These are phyloP conservation scores for Hepsetus odoe DNA, from an alignment of 2,113 vertebrate species.

Conservation along the genomic window DNA sequence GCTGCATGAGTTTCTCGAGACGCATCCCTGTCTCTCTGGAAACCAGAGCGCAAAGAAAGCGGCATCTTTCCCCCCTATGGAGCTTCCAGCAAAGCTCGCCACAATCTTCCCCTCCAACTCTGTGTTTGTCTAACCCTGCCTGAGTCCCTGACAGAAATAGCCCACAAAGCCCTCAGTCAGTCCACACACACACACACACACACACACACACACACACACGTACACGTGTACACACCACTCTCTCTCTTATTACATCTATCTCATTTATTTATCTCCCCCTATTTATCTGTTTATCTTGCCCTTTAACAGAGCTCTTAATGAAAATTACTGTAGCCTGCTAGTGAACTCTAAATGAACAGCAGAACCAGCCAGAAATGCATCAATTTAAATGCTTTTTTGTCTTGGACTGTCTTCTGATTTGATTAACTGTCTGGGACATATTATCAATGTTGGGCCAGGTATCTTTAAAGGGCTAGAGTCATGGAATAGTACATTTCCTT, in stretches of 20 bases:
- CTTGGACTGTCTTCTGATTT: not conserved
- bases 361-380: not conserved
- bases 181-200: constrained; percentile 37
- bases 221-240: not conserved
- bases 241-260: constrained; percentile 38
- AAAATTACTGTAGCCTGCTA: constrained; percentile 44
- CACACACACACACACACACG: constrained; percentile 36
- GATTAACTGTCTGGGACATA: not conserved
- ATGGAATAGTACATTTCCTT: not conserved
- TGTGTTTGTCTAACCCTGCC: constrained; percentile 48
- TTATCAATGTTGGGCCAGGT: not conserved
- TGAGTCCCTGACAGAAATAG: constrained; percentile 50
- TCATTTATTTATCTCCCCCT: constrained; percentile 47
- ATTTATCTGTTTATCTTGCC: constrained; percentile 50
- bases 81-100: constrained; percentile 44
- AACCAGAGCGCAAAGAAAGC: constrained; percentile 48
- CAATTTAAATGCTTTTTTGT: not conserved
- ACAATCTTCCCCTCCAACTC: constrained; percentile 44
- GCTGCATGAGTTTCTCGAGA: constrained; percentile 71
- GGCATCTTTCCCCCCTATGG: constrained; percentile 45
- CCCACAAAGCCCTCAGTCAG: constrained; percentile 40
- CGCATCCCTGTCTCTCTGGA: constrained; percentile 71
- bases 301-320: constrained; percentile 53
- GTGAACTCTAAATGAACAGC: constrained; percentile 39
- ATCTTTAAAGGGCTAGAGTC: not conserved